Conservation (phyloP, 1,140 invertebrate species). For the Radopholus similis region DNA sequence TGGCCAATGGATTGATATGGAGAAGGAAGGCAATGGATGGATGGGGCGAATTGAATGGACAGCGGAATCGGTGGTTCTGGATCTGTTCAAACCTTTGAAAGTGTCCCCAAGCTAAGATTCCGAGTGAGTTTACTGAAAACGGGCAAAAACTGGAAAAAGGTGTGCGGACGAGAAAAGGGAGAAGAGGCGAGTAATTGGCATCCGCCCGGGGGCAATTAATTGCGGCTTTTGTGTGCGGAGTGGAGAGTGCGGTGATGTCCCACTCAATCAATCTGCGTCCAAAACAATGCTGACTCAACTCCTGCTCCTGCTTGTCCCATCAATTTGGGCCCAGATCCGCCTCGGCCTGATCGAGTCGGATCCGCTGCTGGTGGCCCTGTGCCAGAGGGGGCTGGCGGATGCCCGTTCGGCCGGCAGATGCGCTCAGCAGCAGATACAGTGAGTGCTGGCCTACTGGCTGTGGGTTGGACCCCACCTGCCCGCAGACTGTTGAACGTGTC, state of each 20-base stretch:
- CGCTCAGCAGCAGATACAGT: slow-evolving; percentile 13
- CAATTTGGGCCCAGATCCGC: neutral
- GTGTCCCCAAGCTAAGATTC: neutral
- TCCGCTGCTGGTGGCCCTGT: slow-evolving; percentile 15
- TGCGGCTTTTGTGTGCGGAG: neutral
- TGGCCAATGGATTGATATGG: neutral
- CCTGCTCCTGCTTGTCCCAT: neutral
- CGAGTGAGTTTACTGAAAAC: neutral
- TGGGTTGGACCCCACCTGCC: neutral
- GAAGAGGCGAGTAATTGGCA: neutral
- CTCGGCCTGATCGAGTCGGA: slow-evolving; percentile 38
- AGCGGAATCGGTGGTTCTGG: too few relatives aligned
- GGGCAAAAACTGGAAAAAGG: neutral
- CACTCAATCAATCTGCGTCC: neutral
- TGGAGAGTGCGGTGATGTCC: neutral
- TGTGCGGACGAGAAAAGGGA: neutral
- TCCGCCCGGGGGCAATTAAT: neutral
- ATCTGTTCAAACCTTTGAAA: neutral
- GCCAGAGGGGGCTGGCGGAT: slow-evolving; percentile 24
- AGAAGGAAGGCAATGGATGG: neutral
- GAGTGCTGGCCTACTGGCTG: neutral
- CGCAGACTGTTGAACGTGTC: slow-evolving; percentile 27
- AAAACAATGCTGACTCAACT: neutral
- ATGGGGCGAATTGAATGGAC: neutral
- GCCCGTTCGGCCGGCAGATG: slow-evolving; percentile 33